These are phyloP conservation scores for Urosaurus nigricauda DNA, from an alignment of 2,797 vertebrate species.

Conservation along the genomic window DNA sequence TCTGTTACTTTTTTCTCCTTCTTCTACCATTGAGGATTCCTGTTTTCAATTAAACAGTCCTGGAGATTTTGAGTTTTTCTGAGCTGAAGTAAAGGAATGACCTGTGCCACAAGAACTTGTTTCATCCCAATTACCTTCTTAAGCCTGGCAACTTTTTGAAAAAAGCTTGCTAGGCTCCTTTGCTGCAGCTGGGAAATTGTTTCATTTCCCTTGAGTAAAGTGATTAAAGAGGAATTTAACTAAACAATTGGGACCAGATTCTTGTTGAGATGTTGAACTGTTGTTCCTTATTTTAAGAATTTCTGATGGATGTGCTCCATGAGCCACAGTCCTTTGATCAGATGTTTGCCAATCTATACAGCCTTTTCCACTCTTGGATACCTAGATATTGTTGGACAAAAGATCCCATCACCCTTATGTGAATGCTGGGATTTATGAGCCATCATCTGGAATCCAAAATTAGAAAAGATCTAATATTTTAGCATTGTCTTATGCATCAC, in stretches of 20 bases:
- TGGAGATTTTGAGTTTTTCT: neutral
- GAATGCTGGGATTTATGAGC: no score
- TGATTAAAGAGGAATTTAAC: neutral
- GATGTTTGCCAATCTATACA: neutral
- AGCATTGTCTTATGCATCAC: no score
- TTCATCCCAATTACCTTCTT: neutral
- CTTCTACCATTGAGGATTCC: neutral
- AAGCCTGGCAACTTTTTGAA: neutral
- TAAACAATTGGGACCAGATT: neutral
- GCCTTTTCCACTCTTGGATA: neutral
- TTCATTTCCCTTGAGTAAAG: conserved; percentile 15
- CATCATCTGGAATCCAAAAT: no score
- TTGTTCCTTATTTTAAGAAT: neutral
- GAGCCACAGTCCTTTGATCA: neutral
- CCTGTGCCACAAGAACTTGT: neutral
- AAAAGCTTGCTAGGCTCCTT: neutral
- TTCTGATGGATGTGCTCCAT: neutral
- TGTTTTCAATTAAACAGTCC: conserved; percentile 19
- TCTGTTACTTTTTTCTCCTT: neutral
- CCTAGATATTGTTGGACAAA: neutral
- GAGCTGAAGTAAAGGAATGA: neutral
- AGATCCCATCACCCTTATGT: neutral
- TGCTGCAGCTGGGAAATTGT: neutral
- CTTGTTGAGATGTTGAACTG: neutral
- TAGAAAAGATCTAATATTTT: no score